phyloP scores from a whole-genome alignment of 2,888 invertebrate species.

The Ormyrus thymus region DNA sequence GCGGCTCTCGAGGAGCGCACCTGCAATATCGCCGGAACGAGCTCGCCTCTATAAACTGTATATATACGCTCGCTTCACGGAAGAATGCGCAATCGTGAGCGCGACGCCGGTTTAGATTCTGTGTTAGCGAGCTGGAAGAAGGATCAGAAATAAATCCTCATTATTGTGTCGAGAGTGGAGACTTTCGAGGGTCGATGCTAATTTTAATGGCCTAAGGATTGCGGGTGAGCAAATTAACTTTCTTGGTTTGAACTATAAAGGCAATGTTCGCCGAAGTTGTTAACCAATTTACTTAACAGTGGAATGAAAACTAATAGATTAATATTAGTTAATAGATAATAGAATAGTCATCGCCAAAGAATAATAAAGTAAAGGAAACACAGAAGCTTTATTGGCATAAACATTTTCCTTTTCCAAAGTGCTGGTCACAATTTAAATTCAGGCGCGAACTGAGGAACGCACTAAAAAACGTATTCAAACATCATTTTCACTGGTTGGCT shows the following conservation, averaged over 20 bases:
- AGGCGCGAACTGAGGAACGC: background rate
- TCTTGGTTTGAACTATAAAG: background rate
- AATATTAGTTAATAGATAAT: too few relatives aligned
- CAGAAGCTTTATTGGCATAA: constrained; percentile 7
- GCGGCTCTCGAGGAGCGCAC: constrained; percentile 5
- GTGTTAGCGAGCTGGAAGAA: background rate
- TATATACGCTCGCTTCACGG: constrained; percentile 27
- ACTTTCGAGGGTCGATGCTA: too few relatives aligned
- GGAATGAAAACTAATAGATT: too few relatives aligned
- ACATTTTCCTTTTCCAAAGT: constrained; percentile 9
- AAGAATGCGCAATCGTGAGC: constrained; percentile 45
- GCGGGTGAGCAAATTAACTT: background rate
- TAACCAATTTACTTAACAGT: too few relatives aligned
- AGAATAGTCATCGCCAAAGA: too few relatives aligned
- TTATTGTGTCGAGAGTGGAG: too few relatives aligned
- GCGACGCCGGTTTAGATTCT: background rate
- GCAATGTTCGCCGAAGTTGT: too few relatives aligned
- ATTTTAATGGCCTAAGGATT: background rate
- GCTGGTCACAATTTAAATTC: constrained; percentile 14
- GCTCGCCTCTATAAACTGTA: constrained; percentile 29
- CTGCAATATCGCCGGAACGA: constrained; percentile 42
- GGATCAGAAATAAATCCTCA: background rate
- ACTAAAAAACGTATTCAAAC: too few relatives aligned
- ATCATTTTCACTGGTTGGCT: too few relatives aligned
- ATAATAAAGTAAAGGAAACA: too few relatives aligned